Base-by-base conservation (phyloP, 2,888 invertebrate genomes). In the Furcula furcula region DNA sequence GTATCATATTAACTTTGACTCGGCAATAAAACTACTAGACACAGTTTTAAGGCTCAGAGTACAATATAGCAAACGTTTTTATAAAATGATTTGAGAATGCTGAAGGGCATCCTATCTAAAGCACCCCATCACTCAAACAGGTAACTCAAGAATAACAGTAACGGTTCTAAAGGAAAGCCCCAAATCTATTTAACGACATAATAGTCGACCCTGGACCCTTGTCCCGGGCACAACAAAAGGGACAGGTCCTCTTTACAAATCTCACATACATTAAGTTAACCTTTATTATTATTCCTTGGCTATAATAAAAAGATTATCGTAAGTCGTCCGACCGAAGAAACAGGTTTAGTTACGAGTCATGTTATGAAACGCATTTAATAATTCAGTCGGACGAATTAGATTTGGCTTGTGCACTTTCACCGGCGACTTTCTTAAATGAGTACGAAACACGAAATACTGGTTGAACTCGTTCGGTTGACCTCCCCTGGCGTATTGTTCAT, bases 331-430 rank as follows among this genome's bases (percentile, higher is more conserved):
- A 50, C 61, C 52, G 49, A 50, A 57, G 38, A 39, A 70, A 83
- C 85, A 76, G 77, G 83, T 85, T 77, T 51, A 44, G 69, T 78
- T 72, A 75, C 74, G 70, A 75, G 62, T 68, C 57, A 63, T 75
- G 76, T 82, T 85, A 86, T 74, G 79, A 82, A 80, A 80, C 73
- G 65, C 67, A 71, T 79, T 78, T 79, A 72, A 72, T 71, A 73
- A 77, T 76, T 74, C 66, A 59, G 71, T 57, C 60, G 70, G 66
- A 60, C 65, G 74, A 78, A 79, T 84, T 81, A 78, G 78, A 70
- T 49, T 56, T 59, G 73, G 65, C 65, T 61, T 56, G 67, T 76
- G n/a, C n/a, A 85, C 85, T 86, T 87, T 86, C 86, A 85, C 83
- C 84, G 61, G 46, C 53, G 66, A 75, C 81, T 84, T 81, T 83